Conservation (phyloP, 2,888 invertebrate genomes). For the Craniophora ligustri region DNA sequence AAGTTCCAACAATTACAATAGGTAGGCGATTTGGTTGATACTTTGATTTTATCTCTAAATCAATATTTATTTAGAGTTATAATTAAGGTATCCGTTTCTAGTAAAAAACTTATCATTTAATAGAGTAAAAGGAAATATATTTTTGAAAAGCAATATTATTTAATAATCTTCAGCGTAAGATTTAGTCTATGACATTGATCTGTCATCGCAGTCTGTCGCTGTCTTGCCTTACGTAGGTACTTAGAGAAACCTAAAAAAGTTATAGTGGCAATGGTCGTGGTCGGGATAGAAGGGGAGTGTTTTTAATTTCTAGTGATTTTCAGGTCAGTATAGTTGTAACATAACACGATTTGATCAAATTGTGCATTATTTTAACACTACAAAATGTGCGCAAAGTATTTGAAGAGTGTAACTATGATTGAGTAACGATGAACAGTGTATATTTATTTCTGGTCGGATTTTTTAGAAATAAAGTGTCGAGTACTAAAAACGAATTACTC, state of each 20-base stretch:
- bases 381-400: constrained; percentile 33
- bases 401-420: constrained; percentile 38
- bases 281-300: constrained; percentile 59
- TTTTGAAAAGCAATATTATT: too few species aligned
- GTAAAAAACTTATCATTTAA: too few species aligned
- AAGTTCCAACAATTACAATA: too few species aligned
- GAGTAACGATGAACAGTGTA: constrained; percentile 42
- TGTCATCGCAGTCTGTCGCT: too few species aligned
- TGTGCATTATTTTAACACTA: constrained; percentile 48
- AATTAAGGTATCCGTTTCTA: too few species aligned
- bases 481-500: constrained; percentile 33
- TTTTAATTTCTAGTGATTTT: constrained; percentile 61
- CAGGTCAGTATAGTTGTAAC: constrained; percentile 54
- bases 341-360: constrained; percentile 40
- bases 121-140: too few species aligned
- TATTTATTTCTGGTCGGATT: constrained; percentile 45
- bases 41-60: too few species aligned
- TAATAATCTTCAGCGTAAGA: too few species aligned
- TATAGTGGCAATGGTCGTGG: constrained; percentile 50
- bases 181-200: too few species aligned
- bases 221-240: too few species aligned
- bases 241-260: constrained; percentile 9
- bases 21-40: too few species aligned
- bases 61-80: too few species aligned
- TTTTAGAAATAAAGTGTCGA: constrained; percentile 46